Evolutionary conservation across 2,888 invertebrate genomes (phyloP), one percentile per base, ranked within the genome.

Genomic region (Phortica magna): DNA sequence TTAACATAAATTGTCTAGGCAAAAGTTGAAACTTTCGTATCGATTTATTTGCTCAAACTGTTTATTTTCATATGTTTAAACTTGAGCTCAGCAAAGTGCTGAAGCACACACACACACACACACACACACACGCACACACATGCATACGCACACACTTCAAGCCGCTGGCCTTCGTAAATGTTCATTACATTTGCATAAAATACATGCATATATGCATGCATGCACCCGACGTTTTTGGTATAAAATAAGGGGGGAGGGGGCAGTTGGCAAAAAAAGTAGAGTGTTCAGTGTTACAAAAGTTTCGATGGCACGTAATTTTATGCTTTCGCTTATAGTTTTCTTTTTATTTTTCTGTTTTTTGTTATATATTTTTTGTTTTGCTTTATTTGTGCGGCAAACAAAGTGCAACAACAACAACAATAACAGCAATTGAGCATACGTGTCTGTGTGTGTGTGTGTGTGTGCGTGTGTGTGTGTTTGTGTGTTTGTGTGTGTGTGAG

Each of bases 371-470:
- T 48, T 48, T 14, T 48, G 48, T 9, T 48, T 12, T 31, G 31
- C 31, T 48, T 48, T 48, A 9, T 48, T 14, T 48, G 9, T 48
- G 3, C 19, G 22, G 31, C 17, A 61, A 61, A 19, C 61, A 61
- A 61, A 17, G 59, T 59, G 17, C 59, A 59, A 19, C 17, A 61
- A 12, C 61, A 61, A 14, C 7, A 61, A 22, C 31, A 61, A 7
- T 9, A 61, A 61, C 7, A 61, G 22, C 61, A 61, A 61, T 61
- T 61, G 31, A 61, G 61, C 17, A 61, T 17, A 19, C 19, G n/a
- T 48, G 48, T 48, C 14, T 48, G 7, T 48, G 14, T 48, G 9
- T 48, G 14, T 48, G 14, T 48, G 48, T 12, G 48, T 48, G 48
- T 22, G 19, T 61, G 17, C 7, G 19, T 17, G 17, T 59, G 17